Evolutionary conservation across 2,797 vertebrate species (phyloP).

Genomic region (Scolopax rusticola): DNA sequence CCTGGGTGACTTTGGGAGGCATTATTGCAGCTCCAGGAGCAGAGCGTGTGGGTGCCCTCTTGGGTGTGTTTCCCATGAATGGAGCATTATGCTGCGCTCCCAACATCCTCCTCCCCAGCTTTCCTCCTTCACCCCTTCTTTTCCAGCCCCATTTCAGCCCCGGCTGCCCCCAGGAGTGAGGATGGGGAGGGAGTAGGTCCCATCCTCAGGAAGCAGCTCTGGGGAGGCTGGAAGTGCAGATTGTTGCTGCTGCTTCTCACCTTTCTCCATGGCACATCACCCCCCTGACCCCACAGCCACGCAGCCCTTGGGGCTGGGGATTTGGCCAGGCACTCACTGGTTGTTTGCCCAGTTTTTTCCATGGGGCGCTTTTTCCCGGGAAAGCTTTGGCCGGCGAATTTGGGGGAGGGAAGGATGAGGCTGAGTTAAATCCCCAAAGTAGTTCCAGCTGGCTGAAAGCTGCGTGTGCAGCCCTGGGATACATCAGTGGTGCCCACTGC

Average conservation of each 20-base stretch:
- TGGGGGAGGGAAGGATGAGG: background rate
- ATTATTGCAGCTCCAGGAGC: background rate
- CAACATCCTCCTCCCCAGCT: background rate
- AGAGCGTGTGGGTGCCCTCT: background rate
- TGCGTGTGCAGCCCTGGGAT: background rate
- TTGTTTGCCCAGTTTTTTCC: background rate
- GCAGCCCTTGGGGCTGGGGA: background rate
- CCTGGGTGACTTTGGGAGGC: background rate
- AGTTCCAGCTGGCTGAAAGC: conserved; percentile 23
- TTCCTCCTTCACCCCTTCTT: background rate
- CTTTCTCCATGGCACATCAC: background rate
- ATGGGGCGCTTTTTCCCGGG: background rate
- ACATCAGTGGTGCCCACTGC: background rate
- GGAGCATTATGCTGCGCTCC: background rate
- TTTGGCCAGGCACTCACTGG: background rate
- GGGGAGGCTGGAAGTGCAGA: background rate
- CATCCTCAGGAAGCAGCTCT: background rate
- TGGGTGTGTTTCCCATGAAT: background rate
- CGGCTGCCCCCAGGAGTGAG: rapidly evolving
- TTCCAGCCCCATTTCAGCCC: background rate
- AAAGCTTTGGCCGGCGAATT: background rate
- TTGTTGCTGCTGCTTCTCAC: background rate
- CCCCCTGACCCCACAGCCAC: background rate
- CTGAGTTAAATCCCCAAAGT: background rate
- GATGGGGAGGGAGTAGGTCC: background rate